Evolutionary conservation across 1,140 invertebrate genomes (phyloP), one percentile per base, ranked within the genome.

Genomic region (Drosophila parvula): DNA sequence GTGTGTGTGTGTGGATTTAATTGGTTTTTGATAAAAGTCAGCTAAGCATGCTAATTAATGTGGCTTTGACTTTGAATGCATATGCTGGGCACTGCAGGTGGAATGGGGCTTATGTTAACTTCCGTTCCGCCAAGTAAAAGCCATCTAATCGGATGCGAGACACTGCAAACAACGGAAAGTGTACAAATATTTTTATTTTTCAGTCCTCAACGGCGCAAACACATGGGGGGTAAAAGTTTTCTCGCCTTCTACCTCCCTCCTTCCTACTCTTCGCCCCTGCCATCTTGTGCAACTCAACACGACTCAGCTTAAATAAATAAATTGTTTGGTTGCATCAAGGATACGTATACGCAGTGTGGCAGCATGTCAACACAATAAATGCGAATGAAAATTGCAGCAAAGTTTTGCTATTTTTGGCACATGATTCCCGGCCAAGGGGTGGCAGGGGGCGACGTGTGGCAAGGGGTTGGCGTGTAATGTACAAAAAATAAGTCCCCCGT

Each of bases 21-120:
- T 89, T 89, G 84, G 84, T 90, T 89, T 86, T 90, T 89, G 74
- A 89, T 90, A 89, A 89, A 89, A 88, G 78, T 89, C 67, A 90
- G 74, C 84, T 90, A 84, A 82, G 85, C 84, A 89, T 89, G 81
- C 74, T 89, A 89, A 89, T 89, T 89, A 89, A 78, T 83, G 84
- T 70, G 74, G 60, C 76, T 78, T 78, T 78, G 75, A 70, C 75
- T 78, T 78, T 78, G 68, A 78, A 86, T 86, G 83, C 77, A 62
- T 83, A 53, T 74, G 69, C 71, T 28, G 7, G 22, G 44, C 45
- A 28, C 41, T 53, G 62, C 45, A 61, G 68, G 40, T 61, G 45
- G 71, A 28, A 22, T 28, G 44, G 57, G 65, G 36, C 4, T 10
- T 16, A 8, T 36, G 36, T 50, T 27, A 30, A 36, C 51, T 58